Evolutionary conservation across 2,888 invertebrate species (phyloP).

Genomic region (Aplocera efformata): DNA sequence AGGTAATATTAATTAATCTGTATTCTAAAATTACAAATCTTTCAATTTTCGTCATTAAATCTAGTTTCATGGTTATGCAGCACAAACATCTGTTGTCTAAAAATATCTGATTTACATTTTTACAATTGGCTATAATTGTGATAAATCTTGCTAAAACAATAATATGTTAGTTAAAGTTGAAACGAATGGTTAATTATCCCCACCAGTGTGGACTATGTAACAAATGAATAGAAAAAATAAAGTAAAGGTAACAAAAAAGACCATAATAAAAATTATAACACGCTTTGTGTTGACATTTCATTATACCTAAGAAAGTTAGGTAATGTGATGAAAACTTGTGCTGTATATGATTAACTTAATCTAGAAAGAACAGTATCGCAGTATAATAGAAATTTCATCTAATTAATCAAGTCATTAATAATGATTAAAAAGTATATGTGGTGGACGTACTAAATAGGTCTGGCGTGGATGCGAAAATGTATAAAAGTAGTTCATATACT

Average conservation of each 20-base stretch:
- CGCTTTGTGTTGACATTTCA: no score
- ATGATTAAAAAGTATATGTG: no score
- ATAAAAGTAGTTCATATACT: no score
- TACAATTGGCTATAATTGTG: no score
- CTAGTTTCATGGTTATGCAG: slow-evolving; percentile 66
- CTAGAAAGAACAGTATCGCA: not conserved
- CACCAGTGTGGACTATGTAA: no score
- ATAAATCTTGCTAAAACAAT: slow-evolving; percentile 41
- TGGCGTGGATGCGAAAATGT: no score
- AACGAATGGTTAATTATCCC: no score
- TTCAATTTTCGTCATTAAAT: slow-evolving; percentile 67
- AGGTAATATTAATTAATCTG: slow-evolving; percentile 55
- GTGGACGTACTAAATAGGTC: no score
- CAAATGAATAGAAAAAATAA: no score
- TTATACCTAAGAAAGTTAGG: not conserved
- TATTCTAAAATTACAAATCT: slow-evolving; percentile 80
- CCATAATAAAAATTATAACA: not conserved
- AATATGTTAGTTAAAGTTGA: slow-evolving; percentile 8
- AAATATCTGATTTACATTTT: slow-evolving; percentile 76
- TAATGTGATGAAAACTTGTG: slow-evolving; percentile 2
- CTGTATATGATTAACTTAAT: slow-evolving; percentile 5
- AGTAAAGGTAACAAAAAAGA: slow-evolving; percentile 1
- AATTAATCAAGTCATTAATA: no score
- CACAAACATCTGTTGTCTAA: slow-evolving; percentile 64
- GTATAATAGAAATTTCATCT: no score